Evolutionary conservation across 2,888 invertebrate genomes (phyloP).

Genomic region (Priocnemis perturbator): DNA sequence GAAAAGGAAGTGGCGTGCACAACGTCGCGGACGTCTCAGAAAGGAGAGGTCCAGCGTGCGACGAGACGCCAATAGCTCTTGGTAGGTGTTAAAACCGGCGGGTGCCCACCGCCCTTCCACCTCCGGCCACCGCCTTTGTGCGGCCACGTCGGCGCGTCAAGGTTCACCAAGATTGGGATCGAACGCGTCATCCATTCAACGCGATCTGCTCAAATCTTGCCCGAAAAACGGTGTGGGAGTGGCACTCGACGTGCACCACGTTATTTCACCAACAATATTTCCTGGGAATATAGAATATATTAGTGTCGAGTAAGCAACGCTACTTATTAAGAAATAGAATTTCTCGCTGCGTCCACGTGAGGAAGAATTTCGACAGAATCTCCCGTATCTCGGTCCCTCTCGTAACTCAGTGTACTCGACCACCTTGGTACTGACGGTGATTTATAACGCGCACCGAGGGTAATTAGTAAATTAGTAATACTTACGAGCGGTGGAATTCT

Average conservation of each 20-base stretch:
- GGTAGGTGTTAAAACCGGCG: conserved; percentile 40
- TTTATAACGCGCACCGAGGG: conserved; percentile 4
- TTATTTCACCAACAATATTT: no score
- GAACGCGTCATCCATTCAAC: conserved; percentile 30
- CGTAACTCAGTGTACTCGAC: no score
- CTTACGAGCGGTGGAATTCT: conserved; percentile 42
- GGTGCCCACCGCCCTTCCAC: conserved; percentile 12
- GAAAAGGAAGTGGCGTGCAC: conserved; percentile 62
- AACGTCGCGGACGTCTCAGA: conserved; percentile 31
- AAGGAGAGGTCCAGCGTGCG: conserved; percentile 49
- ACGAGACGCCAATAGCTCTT: conserved; percentile 61
- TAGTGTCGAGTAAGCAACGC: no score
- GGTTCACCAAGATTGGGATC: conserved; percentile 37
- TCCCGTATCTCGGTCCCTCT: no score
- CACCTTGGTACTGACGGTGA: neutral
- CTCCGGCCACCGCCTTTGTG: conserved; percentile 31
- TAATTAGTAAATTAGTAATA: conserved; percentile 52
- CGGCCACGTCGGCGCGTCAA: conserved; percentile 29
- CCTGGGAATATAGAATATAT: no score
- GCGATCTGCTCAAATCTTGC: neutral
- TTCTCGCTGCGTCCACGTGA: no score
- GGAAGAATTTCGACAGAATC: no score
- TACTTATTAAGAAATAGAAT: no score
- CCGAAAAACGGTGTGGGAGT: neutral
- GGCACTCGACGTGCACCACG: no score